These are phyloP conservation scores for Bellardia bayeri DNA, from an alignment of 2,888 invertebrate species.

Conservation along the genomic window DNA sequence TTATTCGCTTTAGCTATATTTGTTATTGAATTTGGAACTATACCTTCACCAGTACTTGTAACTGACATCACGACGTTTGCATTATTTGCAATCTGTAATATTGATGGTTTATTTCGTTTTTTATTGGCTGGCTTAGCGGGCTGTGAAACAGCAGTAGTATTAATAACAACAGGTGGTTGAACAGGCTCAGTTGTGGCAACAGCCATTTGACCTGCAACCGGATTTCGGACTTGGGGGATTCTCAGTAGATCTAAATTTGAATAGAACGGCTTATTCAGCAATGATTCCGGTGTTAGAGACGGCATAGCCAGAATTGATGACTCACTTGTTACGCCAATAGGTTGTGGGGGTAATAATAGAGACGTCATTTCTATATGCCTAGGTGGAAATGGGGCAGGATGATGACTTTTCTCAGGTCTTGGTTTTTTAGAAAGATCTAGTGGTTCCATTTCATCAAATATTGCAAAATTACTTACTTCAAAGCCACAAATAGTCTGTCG, in stretches of 20 bases:
- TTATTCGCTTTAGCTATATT: conserved; percentile 38
- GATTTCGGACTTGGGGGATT: conserved; percentile 81
- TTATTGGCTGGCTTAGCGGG: conserved; percentile 57
- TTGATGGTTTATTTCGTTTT: conserved; percentile 64
- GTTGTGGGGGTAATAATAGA: conserved; percentile 49
- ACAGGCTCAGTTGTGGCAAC: conserved; percentile 26
- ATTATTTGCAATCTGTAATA: not conserved
- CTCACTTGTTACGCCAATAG: conserved; percentile 42
- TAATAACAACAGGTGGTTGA: conserved; percentile 33
- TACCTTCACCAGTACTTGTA: not conserved
- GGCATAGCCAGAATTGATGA: conserved; percentile 52
- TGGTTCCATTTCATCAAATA: conserved; percentile 80
- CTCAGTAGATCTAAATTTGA: conserved; percentile 80
- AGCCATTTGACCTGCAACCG: conserved; percentile 63
- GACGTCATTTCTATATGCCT: conserved; percentile 65
- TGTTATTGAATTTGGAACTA: conserved; percentile 7
- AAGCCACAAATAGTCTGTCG: conserved; percentile 82
- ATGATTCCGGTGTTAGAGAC: conserved; percentile 64
- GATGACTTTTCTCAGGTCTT: conserved; percentile 72
- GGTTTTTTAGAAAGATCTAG: conserved; percentile 82
- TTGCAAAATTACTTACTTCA: conserved; percentile 78
- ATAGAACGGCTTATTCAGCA: conserved; percentile 78
- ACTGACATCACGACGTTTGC: not conserved
- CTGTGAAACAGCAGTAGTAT: not conserved
- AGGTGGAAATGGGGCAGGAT: conserved; percentile 37